Evolutionary conservation across 2,888 invertebrate species (phyloP), one percentile per base, ranked within the genome.

Genomic region (Eilema caniola): DNA sequence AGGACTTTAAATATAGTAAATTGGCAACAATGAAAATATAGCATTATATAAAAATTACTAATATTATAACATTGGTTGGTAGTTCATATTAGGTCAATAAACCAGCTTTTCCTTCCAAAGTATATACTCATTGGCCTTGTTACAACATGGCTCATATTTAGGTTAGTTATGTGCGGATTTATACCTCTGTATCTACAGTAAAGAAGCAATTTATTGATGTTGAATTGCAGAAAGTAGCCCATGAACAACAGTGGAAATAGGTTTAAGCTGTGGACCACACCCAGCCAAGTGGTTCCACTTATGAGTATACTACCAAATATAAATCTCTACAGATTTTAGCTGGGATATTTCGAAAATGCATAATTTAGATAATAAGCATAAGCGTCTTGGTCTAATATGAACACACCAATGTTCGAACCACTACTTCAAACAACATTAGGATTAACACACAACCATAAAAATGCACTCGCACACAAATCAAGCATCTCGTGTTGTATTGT

Each of bases 1-100:
- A 74, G 76, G 75, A 75, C 66, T 82, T 75, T 82, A 84, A 80
- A 83, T 81, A 82, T 85, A 79, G 86, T 84, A 88, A 88, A 90
- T 93, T 94, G 93, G 93, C 94, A 93, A 94, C 93, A 93, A 90
- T 92, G 81, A 90, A 90, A 89, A 91, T 89, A 85, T 82, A 81
- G 84, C 82, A 82, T 75, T 73, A 72, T 83, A 82, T 88, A 88
- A 87, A 79, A 81, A 75, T 75, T 80, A 80, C 74, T 77, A 80
- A 79, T 80, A 77, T 78, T 75, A 78, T 67, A 74, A 33, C 70
- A 76, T 62, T 66, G 71, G 67, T 82, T 76, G 69, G 69, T 71
- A 62, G 72, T 73, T 79, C 82, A 83, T 83, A 81, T 81, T 72
- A 75, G 83, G 67, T 70, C 74, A 61, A 33, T 28, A 61, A 31